Base-by-base conservation (phyloP, 2,888 invertebrate species). In the Heliconius hortense region DNA sequence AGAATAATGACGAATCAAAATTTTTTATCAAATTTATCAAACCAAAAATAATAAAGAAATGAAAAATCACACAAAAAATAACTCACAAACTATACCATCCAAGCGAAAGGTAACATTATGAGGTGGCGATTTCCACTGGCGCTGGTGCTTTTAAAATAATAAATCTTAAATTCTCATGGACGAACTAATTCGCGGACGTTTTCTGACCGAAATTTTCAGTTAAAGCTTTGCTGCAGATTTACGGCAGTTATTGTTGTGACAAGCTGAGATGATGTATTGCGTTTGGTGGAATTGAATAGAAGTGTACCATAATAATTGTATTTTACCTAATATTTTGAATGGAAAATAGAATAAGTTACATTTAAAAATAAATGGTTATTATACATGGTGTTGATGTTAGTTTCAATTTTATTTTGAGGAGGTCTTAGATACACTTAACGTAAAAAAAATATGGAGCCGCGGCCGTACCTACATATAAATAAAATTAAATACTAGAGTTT, bases 171-270 rank as follows among this genome's bases (percentile, higher is more conserved):
- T 74, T 77, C 72, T 77, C 77, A 70, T 74, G 73, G 68, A 63
- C 63, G 68, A 77, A 79, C 78, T 79, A 79, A 79, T 79, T 79
- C 78, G 64, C 67, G 75, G 67, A 67, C 72, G 75, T 72, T 72
- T 79, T 73, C 75, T 78, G 77, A 75, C 76, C 76, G 77, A 76
- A 79, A 74, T 77, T 79, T 78, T 77, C 76, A 79, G 77, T 78
- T 78, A 76, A 76, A 80, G 77, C 76, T 77, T 66, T 43, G 24
- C 39, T 24, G 39, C 66, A 78, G 77, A 80, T 80, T 79, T 79
- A 80, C 77, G 76, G 76, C 76, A 80, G 79, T 80, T 80, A 80
- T 78, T 80, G 79, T 80, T 80, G 74, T 80, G 80, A 80, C 79
- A 75, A 24, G 79, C 73, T 28, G 64, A 64, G 73, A 78, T 80